These are phyloP conservation scores for Holothuria leucospilota DNA, from an alignment of 53 echinoderm and acorn worm species.

Conservation along the genomic window DNA sequence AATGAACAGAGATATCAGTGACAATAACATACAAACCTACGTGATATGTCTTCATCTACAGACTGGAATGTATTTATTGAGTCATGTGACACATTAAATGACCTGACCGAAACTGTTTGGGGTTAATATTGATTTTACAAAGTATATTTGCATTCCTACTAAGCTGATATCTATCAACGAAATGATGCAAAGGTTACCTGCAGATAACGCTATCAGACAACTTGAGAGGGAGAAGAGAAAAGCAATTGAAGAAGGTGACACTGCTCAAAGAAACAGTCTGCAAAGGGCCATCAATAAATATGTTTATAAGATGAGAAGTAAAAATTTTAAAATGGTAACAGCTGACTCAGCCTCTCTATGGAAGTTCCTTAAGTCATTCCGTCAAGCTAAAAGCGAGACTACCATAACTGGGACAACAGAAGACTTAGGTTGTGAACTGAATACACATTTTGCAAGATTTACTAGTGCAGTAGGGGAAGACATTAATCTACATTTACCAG, in stretches of 20 bases:
- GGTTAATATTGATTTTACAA: neutral
- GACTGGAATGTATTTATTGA: neutral
- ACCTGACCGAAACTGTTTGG: neutral
- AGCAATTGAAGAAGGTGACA: neutral
- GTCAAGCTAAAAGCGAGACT: too few relatives aligned
- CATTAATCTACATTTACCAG: too few relatives aligned
- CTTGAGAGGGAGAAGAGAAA: neutral
- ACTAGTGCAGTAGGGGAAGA: too few relatives aligned
- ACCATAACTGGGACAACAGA: too few relatives aligned
- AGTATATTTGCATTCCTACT: neutral
- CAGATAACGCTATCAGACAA: neutral
- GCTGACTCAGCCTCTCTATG: neutral
- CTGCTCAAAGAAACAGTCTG: neutral
- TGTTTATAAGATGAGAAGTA: neutral
- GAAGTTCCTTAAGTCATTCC: too few relatives aligned
- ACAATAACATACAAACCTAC: too few relatives aligned
- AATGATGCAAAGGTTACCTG: neutral
- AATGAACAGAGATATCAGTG: too few relatives aligned
- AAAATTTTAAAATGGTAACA: neutral
- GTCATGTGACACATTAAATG: neutral
- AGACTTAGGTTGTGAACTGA: too few relatives aligned
- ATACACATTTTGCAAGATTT: too few relatives aligned
- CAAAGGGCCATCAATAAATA: slow-evolving; percentile 20
- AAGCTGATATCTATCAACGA: neutral
- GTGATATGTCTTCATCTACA: neutral